These are phyloP conservation scores for Amorpha juglandis DNA, from an alignment of 2,888 invertebrate genomes.

Conservation along the genomic window DNA sequence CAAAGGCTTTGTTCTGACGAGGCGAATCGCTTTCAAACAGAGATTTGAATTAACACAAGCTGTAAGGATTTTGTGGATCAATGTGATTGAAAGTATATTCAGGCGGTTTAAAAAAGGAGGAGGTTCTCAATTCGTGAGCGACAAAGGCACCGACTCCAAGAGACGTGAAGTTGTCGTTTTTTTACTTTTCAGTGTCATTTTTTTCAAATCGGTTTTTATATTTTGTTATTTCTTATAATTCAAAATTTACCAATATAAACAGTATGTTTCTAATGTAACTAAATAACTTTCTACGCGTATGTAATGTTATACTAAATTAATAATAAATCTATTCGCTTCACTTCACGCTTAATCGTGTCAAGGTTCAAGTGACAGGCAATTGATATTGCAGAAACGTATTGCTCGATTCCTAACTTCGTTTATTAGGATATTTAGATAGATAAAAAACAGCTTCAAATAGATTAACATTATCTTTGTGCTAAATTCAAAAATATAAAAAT, in stretches of 20 bases:
- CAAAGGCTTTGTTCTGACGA: too few species aligned
- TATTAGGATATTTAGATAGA: not conserved
- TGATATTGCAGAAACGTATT: slow-evolving; percentile 41
- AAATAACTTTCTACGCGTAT: not conserved
- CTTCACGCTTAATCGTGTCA: slow-evolving; percentile 49
- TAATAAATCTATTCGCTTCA: slow-evolving; percentile 36
- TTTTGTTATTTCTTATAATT: too few species aligned
- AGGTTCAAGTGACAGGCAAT: slow-evolving; percentile 53
- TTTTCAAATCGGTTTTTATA: too few species aligned
- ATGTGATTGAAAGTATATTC: too few species aligned
- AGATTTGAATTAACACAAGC: too few species aligned
- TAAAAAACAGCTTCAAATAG: not conserved
- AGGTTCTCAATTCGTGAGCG: too few species aligned
- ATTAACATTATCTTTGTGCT: not conserved
- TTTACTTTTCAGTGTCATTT: too few species aligned
- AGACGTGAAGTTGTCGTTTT: too few species aligned
- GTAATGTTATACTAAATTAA: slow-evolving; percentile 12
- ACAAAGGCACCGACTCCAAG: too few species aligned
- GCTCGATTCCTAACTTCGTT: slow-evolving; percentile 32
- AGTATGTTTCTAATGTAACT: not conserved
- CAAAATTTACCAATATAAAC: not conserved
- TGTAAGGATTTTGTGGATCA: too few species aligned
- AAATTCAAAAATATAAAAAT: not conserved
- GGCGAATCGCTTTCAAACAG: too few species aligned
- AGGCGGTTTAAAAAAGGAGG: too few species aligned